Evolutionary conservation across 2,113 vertebrate species (phyloP), one percentile per base, ranked within the genome.

Genomic region (Ophthalmolycus amberensis): DNA sequence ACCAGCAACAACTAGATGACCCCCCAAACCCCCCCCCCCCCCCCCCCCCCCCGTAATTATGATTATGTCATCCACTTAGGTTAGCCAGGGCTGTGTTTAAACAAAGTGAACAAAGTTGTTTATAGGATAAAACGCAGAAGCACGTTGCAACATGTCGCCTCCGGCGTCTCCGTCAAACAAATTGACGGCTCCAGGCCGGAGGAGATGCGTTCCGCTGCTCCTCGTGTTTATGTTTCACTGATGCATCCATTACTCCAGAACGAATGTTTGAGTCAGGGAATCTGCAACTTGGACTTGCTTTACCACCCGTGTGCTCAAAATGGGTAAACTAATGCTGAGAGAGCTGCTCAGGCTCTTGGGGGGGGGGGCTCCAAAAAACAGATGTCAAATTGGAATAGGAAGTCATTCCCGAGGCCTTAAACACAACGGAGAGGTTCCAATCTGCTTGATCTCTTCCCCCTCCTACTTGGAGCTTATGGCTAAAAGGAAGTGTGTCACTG

Each of bases 41-140:
- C 52, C 1, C 22, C 22, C 52, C 2, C 7, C 18, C 1, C 77
- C 46, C 22, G n/a, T 77, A 46, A 60, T 78, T 89, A 27, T 50
- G 75, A 82, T 81, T 40, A 80, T 77, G 83, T 92, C 83, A 88
- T 68, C 32, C 62, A 29, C 75, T 77, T 73, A 48, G 64, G 73
- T 85, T 82, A 77, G 60, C 84, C 83, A 70, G 59, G 67, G 77
- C 70, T 71, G 68, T 77, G 80, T 85, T 85, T 82, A 85, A 81
- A 89, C 69, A 81, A 11, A 74, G 80, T 9, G 59, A 83, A 27
- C 66, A 86, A 83, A 63, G 56, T 32, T 83, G 85, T 89, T 88
- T 87, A 80, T 40, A 46, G 29, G n/a, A n/a, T n/a, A n/a, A n/a
- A n/a, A n/a, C n/a, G n/a, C n/a, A n/a, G n/a, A n/a, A n/a, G n/a